Percentiles rank a stretch among this genome's conserved stretches.
Conservation (phyloP, 2,797 vertebrate genomes). For the Aulostomus chinensis region DNA sequence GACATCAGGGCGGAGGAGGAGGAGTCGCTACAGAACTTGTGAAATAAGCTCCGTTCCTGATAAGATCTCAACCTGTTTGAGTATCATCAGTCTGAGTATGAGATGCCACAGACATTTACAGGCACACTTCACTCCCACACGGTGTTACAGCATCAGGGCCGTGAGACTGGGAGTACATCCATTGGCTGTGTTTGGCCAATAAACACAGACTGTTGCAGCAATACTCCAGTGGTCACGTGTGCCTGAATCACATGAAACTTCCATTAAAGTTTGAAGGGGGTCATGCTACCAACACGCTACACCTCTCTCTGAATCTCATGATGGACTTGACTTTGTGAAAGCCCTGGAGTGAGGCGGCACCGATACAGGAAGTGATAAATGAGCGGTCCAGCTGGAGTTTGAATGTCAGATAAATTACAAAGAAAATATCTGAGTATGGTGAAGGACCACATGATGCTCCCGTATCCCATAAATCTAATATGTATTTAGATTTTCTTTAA, state of each 20-base stretch:
- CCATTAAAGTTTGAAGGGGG: slow-evolving; percentile 21
- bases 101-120: slow-evolving; percentile 36
- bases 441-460: too few species aligned
- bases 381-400: too few species aligned
- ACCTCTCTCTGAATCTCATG: too few species aligned
- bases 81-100: slow-evolving; percentile 12
- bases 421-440: too few species aligned
- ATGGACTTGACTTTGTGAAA: too few species aligned
- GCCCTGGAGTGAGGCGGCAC: too few species aligned
- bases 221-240: slow-evolving; percentile 8
- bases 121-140: slow-evolving; percentile 44
- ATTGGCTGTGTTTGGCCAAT: slow-evolving; percentile 30
- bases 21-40: not conserved
- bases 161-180: slow-evolving; percentile 29
- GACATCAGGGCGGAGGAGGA: too few species aligned
- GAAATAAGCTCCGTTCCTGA: slow-evolving; percentile 9
- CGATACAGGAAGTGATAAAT: too few species aligned
- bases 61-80: slow-evolving; percentile 32
- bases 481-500: too few species aligned
- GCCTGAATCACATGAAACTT: slow-evolving; percentile 19
- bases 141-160: slow-evolving; percentile 37
- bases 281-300: too few species aligned
- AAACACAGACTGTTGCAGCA: slow-evolving; percentile 23
- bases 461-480: too few species aligned
- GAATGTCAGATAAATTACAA: too few species aligned